Conservation (phyloP, 2,797 vertebrate genomes). For the Potorous gilbertii region DNA sequence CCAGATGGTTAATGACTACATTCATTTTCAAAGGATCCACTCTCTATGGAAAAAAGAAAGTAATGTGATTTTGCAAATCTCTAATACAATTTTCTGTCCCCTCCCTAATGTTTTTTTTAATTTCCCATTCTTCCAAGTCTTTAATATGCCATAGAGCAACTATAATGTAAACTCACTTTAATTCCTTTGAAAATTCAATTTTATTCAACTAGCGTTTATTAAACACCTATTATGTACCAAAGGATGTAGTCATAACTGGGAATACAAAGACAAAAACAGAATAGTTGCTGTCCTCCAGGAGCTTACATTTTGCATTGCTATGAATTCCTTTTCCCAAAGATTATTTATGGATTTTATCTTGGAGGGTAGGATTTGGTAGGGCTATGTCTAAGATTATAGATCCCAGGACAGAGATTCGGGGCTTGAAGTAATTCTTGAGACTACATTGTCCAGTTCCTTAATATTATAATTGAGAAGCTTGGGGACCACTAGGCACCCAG, state of each 20-base stretch:
- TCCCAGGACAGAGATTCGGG: not conserved
- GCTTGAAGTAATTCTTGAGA: not conserved
- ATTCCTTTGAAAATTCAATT: constrained; percentile 28
- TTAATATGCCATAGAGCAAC: constrained; percentile 32
- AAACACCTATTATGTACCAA: not conserved
- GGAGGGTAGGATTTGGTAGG: not conserved
- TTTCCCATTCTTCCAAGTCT: constrained; percentile 53
- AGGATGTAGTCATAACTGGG: not conserved
- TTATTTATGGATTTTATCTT: constrained; percentile 13
- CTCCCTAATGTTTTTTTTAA: constrained; percentile 31
- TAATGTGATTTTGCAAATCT: constrained; percentile 69
- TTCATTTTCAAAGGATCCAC: constrained; percentile 78
- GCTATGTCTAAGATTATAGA: not conserved
- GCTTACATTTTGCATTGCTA: not conserved
- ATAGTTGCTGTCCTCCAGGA: not conserved
- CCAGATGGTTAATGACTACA: constrained; percentile 82
- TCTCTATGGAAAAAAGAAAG: constrained; percentile 47
- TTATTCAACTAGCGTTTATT: not conserved
- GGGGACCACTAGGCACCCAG: not conserved
- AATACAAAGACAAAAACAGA: not conserved
- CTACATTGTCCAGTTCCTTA: not conserved
- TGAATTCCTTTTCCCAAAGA: constrained; percentile 35
- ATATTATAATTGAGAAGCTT: not conserved
- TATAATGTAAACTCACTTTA: constrained; percentile 14
- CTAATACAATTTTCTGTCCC: constrained; percentile 47